Conservation (phyloP, 1,140 invertebrate species). For the Drosophila pectinifera region DNA sequence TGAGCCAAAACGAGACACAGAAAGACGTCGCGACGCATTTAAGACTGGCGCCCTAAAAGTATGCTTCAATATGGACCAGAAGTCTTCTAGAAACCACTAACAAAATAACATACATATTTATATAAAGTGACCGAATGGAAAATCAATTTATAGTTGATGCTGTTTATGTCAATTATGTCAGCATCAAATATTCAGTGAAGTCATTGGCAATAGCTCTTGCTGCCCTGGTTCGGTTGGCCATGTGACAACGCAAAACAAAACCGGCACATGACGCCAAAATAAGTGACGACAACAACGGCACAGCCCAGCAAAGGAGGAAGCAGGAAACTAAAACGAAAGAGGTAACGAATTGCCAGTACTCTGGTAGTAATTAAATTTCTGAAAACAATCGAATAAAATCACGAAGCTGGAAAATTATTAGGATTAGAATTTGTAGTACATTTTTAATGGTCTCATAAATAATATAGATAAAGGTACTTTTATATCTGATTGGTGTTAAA, state of each 20-base stretch:
- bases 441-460: too few relatives aligned
- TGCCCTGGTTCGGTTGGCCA: conserved; percentile 19
- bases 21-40: background rate
- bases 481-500: too few relatives aligned
- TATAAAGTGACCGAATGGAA: conserved; percentile 5
- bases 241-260: conserved; percentile 56
- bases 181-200: conserved; percentile 26
- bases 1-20: background rate
- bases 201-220: conserved; percentile 10
- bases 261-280: conserved; percentile 50
- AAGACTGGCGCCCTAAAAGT: conserved; percentile 25
- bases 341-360: conserved; percentile 3
- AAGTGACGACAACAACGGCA: conserved; percentile 27
- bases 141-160: background rate
- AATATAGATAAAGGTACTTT: too few relatives aligned
- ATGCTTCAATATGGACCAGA: conserved; percentile 3
- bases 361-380: background rate
- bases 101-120: conserved; percentile 5
- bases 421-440: too few relatives aligned
- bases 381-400: too few relatives aligned
- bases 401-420: too few relatives aligned
- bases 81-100: background rate
- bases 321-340: background rate
- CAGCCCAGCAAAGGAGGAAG: background rate
- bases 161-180: conserved; percentile 17